Base-by-base conservation (phyloP, 2,113 vertebrate species). In the Vulpes ferrilata region DNA sequence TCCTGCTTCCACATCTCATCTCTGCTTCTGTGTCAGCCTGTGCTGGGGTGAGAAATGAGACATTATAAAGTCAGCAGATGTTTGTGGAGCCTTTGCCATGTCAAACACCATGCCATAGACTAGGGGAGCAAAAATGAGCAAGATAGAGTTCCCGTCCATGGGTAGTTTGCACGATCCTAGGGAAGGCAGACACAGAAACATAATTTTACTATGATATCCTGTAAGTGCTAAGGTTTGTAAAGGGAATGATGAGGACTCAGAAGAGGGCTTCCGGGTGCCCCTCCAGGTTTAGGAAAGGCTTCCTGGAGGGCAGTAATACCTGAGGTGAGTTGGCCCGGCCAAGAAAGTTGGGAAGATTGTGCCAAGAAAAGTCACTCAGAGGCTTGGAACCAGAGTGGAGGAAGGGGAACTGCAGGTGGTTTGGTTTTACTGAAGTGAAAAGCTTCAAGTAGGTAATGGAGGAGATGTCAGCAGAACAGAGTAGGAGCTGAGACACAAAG, bases 1-100 rank as follows among this genome's bases (percentile, higher is more conserved):
- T 97, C 74, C 94, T 92, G n/a, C 73, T 84, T 89, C 60, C 59
- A 83, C 27, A 62, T 86, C 60, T 95, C 57, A 90, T 43, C 19
- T 92, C 32, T 4, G 13, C 48, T 51, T 64, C 43, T 78, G 35
- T n/a, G 67, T 59, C 8, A 0, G 11, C 82, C 83, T 94, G 38
- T 73, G 22, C 35, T 15, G 30, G 51, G 20, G 12, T 92, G 48
- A 92, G 81, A 94, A 96, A 94, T 88, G 38, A 95, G 57, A 16
- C 19, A 13, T 84, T 67, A 27, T 32, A 78, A 27, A 15, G 13
- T 17, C 76, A 94, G 9, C 15, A 53, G 69, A 84, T 76, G 84
- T 85, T 86, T 88, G 25, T 51, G 59, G 88, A 69, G 60, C 23
- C 57, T 30, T 93, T 87, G 62, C 43, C 22, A 48, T 55, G 30